Percentiles rank a stretch among this genome's conserved stretches.
These are phyloP conservation scores for Drosophila gaucha DNA, from an alignment of 2,888 invertebrate species.

Conservation along the genomic window DNA sequence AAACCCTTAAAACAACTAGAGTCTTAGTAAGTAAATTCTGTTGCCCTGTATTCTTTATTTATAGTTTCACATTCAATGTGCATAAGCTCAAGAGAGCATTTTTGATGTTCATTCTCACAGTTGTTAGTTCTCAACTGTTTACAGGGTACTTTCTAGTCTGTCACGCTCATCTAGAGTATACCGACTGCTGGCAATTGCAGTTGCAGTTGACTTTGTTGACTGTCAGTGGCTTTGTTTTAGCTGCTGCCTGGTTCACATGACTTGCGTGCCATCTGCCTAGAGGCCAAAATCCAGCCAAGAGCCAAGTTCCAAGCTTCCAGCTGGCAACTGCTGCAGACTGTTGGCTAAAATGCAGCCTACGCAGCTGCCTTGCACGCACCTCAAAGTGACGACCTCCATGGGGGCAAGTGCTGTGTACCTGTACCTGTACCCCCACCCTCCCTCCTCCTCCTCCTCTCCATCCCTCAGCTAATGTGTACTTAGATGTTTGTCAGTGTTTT, in stretches of 20 bases:
- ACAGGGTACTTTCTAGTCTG: not conserved
- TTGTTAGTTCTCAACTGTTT: not conserved
- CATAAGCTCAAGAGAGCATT: too few species aligned
- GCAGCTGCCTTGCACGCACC: constrained; percentile 70
- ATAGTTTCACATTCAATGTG: too few species aligned
- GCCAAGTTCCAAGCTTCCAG: constrained; percentile 6
- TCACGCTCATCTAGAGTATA: not conserved
- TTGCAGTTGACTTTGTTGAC: constrained; percentile 25
- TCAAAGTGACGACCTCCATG: constrained; percentile 66
- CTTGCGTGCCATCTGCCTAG: constrained; percentile 75
- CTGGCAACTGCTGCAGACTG: constrained; percentile 30
- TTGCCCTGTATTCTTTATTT: too few species aligned
- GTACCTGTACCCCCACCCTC: not conserved
- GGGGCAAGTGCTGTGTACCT: constrained; percentile 43
- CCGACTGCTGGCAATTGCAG: not conserved
- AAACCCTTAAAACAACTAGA: too few species aligned
- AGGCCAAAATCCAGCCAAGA: constrained; percentile 43
- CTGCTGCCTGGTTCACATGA: constrained; percentile 17
- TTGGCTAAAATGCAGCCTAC: constrained; percentile 50
- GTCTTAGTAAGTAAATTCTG: too few species aligned
- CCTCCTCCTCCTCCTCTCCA: not conserved
- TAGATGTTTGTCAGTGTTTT: constrained; percentile 70
- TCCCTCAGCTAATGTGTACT: constrained; percentile 48
- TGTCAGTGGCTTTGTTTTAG: constrained; percentile 37
- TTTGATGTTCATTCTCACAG: too few species aligned